Evolutionary conservation across 2,113 vertebrate species (phyloP).

Genomic region (Menura novaehollandiae): DNA sequence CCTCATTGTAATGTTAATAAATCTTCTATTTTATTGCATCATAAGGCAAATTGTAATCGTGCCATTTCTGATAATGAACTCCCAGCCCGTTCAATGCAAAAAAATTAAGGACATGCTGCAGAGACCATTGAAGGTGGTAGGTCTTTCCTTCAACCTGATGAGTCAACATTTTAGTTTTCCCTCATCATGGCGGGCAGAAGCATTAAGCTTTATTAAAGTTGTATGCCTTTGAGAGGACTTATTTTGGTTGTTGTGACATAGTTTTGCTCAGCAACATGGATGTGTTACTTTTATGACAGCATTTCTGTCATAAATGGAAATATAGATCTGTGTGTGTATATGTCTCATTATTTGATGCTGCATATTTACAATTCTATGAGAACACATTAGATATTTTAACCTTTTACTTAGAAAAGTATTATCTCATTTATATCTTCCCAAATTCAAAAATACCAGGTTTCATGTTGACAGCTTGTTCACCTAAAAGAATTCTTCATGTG

Average conservation of each 20-base stretch:
- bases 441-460: not conserved
- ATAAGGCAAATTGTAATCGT: not conserved
- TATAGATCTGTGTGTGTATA: not conserved
- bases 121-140: not conserved
- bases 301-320: not conserved
- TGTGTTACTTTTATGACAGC: not conserved
- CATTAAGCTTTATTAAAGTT: not conserved
- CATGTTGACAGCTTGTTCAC: not conserved
- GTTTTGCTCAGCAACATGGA: not conserved
- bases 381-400: not conserved
- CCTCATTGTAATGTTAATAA: not conserved
- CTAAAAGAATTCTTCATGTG: not conserved
- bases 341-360: not conserved
- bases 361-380: not conserved
- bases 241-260: not conserved
- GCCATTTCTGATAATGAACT: not conserved
- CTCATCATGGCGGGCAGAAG: not conserved
- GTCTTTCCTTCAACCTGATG: not conserved
- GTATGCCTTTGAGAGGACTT: not conserved
- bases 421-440: not conserved
- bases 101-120: not conserved
- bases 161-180: not conserved
- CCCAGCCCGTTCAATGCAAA: not conserved
- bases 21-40: not conserved
- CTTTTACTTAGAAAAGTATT: not conserved